Evolutionary conservation across 37 sponge, comb jelly and placozoan genomes (phyloP), one percentile per base, ranked within the genome.

Genomic region (Agelas oroides): DNA sequence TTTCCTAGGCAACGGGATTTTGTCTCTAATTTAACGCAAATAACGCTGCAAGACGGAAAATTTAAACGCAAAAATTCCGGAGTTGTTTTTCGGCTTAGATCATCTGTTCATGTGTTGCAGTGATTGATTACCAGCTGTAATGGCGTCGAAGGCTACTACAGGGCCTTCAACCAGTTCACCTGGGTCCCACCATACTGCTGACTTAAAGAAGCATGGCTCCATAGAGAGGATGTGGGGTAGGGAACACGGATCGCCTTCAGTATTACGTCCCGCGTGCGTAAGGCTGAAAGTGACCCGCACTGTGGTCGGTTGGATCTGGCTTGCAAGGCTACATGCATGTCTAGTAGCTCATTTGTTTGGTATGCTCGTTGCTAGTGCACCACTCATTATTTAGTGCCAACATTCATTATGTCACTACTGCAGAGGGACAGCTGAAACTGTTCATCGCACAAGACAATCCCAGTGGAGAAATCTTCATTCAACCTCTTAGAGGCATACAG

Each of bases 401-500:
- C n/a, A n/a, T n/a, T n/a, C n/a, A n/a, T n/a, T n/a, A n/a, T n/a
- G n/a, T n/a, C n/a, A 8, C 46, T 46, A 46, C 8, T 46, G 46
- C 46, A 46, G 46, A 46, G 8, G 46, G 46, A 8, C 46, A 46
- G 71, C 37, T 86, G 58, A 86, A 86, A 37, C 39, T 87, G 37
- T 39, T 59, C 35, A 71, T 87, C 31, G 79, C 78, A 5, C 59
- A 77, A 0, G 71, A 72, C 53, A 30, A 54, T 3, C 25, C 65
- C 2, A 87, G 59, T 73, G 87, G 87, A 63, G 86, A 87, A 6
- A 14, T 64, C 39, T 87, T 87, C 39, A 16, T 64, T 0, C 75
- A 25, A 8, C 71, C 74, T 38, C 80, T 87, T 14, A 2, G 54
- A 5, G 62, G 46, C 30, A 69, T 79, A 40, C 59, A 37, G 59